phyloP scores from a whole-genome alignment of 2,888 invertebrate genomes.

The Silvanus unidentatus region DNA sequence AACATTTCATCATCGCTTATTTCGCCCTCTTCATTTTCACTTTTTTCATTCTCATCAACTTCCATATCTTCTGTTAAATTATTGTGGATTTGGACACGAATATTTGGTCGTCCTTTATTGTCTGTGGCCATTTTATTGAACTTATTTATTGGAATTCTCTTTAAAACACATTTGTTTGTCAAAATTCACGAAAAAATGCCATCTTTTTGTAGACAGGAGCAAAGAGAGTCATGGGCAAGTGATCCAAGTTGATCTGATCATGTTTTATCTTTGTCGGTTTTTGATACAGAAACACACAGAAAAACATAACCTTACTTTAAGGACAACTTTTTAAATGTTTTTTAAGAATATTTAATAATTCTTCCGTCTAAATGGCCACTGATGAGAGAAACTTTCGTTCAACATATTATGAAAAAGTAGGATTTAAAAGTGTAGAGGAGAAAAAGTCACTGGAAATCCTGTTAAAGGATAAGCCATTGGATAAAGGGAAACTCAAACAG shows the following conservation, averaged over 20 bases:
- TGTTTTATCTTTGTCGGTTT: too few species aligned
- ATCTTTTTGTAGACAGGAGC: too few species aligned
- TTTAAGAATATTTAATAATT: too few species aligned
- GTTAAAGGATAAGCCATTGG: constrained; percentile 77
- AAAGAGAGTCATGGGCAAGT: too few species aligned
- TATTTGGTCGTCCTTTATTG: constrained; percentile 39
- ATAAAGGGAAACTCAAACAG: constrained; percentile 72
- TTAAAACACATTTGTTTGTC: too few species aligned
- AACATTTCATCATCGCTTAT: constrained; percentile 33
- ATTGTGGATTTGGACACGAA: constrained; percentile 47
- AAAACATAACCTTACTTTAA: too few species aligned
- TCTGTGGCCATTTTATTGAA: constrained; percentile 21
- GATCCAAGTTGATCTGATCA: too few species aligned
- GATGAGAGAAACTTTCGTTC: constrained; percentile 78
- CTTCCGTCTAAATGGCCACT: constrained; percentile 48
- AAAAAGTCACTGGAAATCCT: constrained; percentile 86
- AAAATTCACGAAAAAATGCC: too few species aligned
- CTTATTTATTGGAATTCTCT: background rate
- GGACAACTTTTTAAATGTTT: too few species aligned
- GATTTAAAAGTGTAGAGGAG: constrained; percentile 84
- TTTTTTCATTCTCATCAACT: constrained; percentile 41
- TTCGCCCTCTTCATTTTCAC: constrained; percentile 44
- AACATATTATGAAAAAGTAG: constrained; percentile 80
- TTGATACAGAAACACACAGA: too few species aligned
- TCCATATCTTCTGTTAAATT: constrained; percentile 46